Evolutionary conservation across 2,888 invertebrate species (phyloP).

Genomic region (Marasmarcha lunaedactyla): DNA sequence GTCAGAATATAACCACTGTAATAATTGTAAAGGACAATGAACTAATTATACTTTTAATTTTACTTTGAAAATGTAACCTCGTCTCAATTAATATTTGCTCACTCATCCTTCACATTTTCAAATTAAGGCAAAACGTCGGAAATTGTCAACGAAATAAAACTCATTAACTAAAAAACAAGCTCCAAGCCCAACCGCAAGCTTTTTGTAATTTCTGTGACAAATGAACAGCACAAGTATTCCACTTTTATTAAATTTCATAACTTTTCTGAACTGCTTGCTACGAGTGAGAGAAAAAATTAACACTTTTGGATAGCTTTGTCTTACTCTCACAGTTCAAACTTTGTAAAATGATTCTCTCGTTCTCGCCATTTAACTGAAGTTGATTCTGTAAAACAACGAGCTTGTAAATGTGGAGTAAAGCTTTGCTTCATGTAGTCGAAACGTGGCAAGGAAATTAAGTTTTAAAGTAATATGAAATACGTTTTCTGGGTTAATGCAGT

Average conservation of each 20-base stretch:
- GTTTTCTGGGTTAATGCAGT: no score
- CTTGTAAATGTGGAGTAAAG: no score
- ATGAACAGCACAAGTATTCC: slow-evolving; percentile 34
- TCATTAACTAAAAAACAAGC: slow-evolving; percentile 33
- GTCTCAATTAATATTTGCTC: slow-evolving; percentile 19
- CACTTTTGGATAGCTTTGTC: not conserved
- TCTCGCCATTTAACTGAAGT: not conserved
- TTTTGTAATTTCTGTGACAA: slow-evolving; percentile 60
- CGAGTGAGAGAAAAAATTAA: no score
- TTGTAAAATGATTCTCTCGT: no score
- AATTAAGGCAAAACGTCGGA: slow-evolving; percentile 22
- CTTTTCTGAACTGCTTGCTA: no score
- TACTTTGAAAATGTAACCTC: no score
- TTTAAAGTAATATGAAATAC: slow-evolving; percentile 6
- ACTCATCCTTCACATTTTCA: no score
- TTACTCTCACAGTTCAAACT: not conserved
- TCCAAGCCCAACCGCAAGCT: slow-evolving; percentile 35
- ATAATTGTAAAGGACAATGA: no score
- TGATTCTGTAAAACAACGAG: not conserved
- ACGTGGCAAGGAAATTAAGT: no score
- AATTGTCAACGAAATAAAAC: slow-evolving; percentile 41
- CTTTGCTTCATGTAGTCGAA: no score
- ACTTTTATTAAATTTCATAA: not conserved
- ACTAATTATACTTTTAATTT: no score
- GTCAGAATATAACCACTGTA: no score